These are phyloP conservation scores for Amphimallon solstitiale DNA, from an alignment of 2,888 invertebrate genomes.

Conservation along the genomic window DNA sequence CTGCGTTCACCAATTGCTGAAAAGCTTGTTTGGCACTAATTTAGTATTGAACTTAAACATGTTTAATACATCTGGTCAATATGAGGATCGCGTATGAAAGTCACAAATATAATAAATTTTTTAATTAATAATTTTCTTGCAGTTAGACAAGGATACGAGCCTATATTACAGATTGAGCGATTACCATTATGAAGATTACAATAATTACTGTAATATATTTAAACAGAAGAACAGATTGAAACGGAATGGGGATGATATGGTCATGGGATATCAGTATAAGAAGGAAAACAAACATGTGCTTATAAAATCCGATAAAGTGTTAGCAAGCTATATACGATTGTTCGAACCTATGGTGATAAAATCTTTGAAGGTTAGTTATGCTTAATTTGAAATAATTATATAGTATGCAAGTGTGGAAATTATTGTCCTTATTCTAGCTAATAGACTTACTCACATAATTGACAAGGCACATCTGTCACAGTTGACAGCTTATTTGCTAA, in stretches of 20 bases:
- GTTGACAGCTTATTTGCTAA: too few species aligned
- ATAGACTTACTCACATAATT: too few species aligned
- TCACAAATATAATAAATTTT: background rate
- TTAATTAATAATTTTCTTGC: too few species aligned
- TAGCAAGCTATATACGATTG: conserved; percentile 86
- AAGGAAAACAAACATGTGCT: conserved; percentile 61
- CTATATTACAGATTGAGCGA: conserved; percentile 62
- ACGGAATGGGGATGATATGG: conserved; percentile 57
- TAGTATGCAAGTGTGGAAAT: too few species aligned
- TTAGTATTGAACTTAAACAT: conserved; percentile 61
- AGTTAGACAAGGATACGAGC: conserved; percentile 41
- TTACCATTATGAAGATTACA: conserved; percentile 58
- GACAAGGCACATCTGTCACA: too few species aligned
- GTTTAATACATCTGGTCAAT: background rate
- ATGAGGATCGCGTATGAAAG: background rate
- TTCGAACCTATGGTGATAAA: conserved; percentile 97
- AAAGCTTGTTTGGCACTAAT: conserved; percentile 82
- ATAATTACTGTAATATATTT: conserved; percentile 54
- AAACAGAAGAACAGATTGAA: conserved; percentile 56
- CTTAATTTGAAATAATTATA: too few species aligned
- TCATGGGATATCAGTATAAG: conserved; percentile 61
- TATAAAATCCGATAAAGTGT: conserved; percentile 66
- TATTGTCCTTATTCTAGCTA: too few species aligned
- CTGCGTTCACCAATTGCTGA: conserved; percentile 80
- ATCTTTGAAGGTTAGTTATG: conserved; percentile 76